Conservation (phyloP, 2,888 invertebrate genomes). For the Cheilosia impressa region DNA sequence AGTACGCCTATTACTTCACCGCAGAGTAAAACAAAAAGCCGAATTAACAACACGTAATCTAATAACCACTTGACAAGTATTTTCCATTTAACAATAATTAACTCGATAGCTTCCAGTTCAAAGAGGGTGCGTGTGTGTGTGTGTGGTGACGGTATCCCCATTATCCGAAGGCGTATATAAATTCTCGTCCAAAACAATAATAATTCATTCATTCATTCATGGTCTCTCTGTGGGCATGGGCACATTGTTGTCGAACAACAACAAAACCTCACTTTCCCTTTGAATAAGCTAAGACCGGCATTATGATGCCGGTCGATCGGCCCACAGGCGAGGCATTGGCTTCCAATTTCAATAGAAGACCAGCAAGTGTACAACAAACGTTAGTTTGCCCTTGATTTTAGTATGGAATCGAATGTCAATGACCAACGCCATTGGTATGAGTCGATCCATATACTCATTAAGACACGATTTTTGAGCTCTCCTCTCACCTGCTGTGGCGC, state of each 20-base stretch:
- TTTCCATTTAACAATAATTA: slow-evolving; percentile 63
- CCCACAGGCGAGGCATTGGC: slow-evolving; percentile 49
- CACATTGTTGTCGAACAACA: slow-evolving; percentile 25
- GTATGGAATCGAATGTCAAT: slow-evolving; percentile 46
- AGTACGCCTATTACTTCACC: slow-evolving; percentile 10
- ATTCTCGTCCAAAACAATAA: slow-evolving; percentile 49
- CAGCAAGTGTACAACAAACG: slow-evolving; percentile 1
- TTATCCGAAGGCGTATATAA: slow-evolving; percentile 22
- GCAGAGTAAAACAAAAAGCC: slow-evolving; percentile 10
- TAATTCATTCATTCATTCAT: slow-evolving; percentile 65
- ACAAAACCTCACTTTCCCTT: slow-evolving; percentile 47
- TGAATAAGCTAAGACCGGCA: slow-evolving; percentile 47
- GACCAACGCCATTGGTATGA: slow-evolving; percentile 46
- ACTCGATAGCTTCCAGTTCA: slow-evolving; percentile 32
- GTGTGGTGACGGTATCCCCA: too few species aligned
- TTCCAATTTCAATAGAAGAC: slow-evolving; percentile 39
- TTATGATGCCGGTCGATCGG: slow-evolving; percentile 6
- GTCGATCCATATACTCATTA: not conserved
- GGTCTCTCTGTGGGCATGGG: slow-evolving; percentile 41
- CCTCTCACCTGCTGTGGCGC: slow-evolving; percentile 4
- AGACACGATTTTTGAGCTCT: slow-evolving; percentile 17
- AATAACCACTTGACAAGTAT: slow-evolving; percentile 51
- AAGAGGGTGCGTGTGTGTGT: not conserved
- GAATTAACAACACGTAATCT: slow-evolving; percentile 39
- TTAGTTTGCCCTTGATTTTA: slow-evolving; percentile 58